phyloP scores from a whole-genome alignment of 2,113 vertebrate species.

The Laticauda colubrina region DNA sequence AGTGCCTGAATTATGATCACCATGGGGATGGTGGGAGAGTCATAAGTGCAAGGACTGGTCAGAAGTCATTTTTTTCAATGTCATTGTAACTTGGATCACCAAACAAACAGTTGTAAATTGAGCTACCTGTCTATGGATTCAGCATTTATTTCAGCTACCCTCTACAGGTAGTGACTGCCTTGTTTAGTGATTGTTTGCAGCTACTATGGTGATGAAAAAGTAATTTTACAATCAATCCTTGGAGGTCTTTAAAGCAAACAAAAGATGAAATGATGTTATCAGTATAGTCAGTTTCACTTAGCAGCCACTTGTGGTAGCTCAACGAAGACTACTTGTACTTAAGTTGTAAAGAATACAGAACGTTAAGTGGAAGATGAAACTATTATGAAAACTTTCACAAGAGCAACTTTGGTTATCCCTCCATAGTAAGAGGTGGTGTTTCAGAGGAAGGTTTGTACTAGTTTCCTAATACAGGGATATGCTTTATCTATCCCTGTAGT shows the following conservation, averaged over 20 bases:
- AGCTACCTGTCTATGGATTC: neutral
- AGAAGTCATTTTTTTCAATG: neutral
- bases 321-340: neutral
- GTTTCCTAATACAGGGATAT: neutral
- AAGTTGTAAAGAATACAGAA: neutral
- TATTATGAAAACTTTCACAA: neutral
- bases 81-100: neutral
- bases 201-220: neutral
- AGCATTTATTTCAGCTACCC: neutral
- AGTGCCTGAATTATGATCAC: neutral
- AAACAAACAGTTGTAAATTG: neutral
- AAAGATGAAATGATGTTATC: neutral
- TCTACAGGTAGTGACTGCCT: neutral
- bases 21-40: neutral
- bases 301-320: neutral
- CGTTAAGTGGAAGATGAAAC: neutral
- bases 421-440: neutral
- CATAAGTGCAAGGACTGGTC: neutral
- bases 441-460: neutral
- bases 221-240: neutral
- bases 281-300: neutral
- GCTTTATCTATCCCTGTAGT: neutral
- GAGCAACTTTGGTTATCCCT: neutral
- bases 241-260: neutral
- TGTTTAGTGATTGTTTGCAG: neutral